Evolutionary conservation across 1,140 invertebrate species (phyloP).

Genomic region (Mesaphorura yosii): DNA sequence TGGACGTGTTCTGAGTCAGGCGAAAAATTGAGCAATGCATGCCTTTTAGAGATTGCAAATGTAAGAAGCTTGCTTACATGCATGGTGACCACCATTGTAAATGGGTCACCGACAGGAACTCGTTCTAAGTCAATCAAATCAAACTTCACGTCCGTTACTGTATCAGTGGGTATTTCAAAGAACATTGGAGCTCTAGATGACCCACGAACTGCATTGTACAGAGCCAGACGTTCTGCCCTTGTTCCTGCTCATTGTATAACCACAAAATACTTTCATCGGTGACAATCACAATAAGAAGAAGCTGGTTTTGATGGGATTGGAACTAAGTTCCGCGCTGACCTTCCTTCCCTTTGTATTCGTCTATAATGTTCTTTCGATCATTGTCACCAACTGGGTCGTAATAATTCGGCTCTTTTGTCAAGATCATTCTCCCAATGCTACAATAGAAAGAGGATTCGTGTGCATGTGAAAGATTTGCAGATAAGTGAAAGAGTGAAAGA

Average conservation of each 20-base stretch:
- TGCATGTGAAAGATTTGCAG: no score
- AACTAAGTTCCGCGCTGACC: constrained; percentile 38
- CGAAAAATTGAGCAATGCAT: neutral
- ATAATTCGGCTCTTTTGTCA: constrained; percentile 60
- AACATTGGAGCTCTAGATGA: constrained; percentile 54
- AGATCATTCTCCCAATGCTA: constrained; percentile 60
- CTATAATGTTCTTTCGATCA: constrained; percentile 57
- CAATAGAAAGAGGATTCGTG: constrained; percentile 22
- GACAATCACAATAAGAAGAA: no score
- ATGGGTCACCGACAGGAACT: constrained; percentile 55
- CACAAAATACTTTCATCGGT: no score
- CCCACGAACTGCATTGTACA: constrained; percentile 54
- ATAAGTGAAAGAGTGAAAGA: neutral
- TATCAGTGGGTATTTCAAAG: constrained; percentile 30
- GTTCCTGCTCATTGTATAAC: constrained; percentile 39
- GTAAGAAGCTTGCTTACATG: constrained; percentile 37
- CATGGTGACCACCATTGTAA: constrained; percentile 52
- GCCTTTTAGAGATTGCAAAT: neutral
- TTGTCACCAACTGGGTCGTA: constrained; percentile 55
- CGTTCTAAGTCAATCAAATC: constrained; percentile 54
- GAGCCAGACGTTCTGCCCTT: constrained; percentile 50
- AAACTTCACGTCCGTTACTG: constrained; percentile 52
- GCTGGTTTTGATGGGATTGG: neutral
- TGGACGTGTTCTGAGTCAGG: constrained; percentile 44
- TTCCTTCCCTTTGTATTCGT: constrained; percentile 59